Evolutionary conservation across 2,888 invertebrate species (phyloP), one percentile per base, ranked within the genome.

Genomic region (Nasonovia ribisnigri): DNA sequence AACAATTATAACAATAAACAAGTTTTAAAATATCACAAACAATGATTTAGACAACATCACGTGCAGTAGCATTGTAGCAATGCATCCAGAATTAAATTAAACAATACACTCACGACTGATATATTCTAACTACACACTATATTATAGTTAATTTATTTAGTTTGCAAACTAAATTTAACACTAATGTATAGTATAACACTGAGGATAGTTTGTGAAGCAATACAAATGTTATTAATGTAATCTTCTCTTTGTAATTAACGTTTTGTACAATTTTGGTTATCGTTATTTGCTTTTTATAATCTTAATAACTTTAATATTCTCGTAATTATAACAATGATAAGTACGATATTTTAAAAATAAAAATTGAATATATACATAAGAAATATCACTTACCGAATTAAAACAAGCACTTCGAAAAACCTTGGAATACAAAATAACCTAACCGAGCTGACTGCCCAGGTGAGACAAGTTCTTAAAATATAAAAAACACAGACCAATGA

Each of bases 141-240:
- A n/a, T 43, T 46, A 24, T 13, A 13, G 88, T 60, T 43, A 10
- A 29, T 29, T 29, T 60, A n/a, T 8, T 89, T 89, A 89, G 46
- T 57, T 89, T 51, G 16, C 46, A 51, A 77, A 91, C 84, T 84
- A 20, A 91, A 84, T 91, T 51, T 57, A 48, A 84, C 48, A 54
- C 51, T 84, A 84, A 91, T 43, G 24, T 26, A 20, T 36, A 77
- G 77, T 42, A 77, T 77, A 67, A 84, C 43, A 60, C 5, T 10
- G n/a, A 84, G n/a, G 20, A n/a, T 16, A 43, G 11, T n/a, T 24
- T 57, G 57, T 43, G 43, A 46, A 43, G 84, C 43, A 84, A 13
- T 46, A 84, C 57, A 84, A 91, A 77, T 16, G 84, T 84, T 57
- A 84, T 84, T 84, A 91, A 29, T 43, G 6, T 57, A 91, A 91